These are phyloP conservation scores for Mus spicilegus DNA, from an alignment of 2,113 vertebrate genomes.

Conservation along the genomic window DNA sequence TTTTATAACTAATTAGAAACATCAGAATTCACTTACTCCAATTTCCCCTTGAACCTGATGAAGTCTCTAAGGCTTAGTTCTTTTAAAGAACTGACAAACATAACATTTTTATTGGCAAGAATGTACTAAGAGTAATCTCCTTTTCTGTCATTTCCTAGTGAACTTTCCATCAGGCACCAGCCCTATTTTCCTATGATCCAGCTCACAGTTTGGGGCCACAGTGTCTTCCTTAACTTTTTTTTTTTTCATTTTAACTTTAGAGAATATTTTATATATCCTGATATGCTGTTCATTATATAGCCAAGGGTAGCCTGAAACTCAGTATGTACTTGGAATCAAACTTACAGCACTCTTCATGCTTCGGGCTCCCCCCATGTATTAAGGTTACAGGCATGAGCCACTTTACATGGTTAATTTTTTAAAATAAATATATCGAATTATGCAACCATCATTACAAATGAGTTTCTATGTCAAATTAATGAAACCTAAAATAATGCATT, in stretches of 20 bases:
- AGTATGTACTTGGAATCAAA: background rate
- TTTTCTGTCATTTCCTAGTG: background rate
- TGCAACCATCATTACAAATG: background rate
- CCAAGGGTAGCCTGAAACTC: background rate
- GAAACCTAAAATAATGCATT: background rate
- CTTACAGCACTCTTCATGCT: background rate
- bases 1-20: background rate
- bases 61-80: background rate
- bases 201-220: background rate
- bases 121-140: background rate
- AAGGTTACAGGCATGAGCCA: background rate
- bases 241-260: background rate
- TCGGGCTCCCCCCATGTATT: fast-evolving
- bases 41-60: background rate
- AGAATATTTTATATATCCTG: background rate
- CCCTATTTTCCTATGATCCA: background rate
- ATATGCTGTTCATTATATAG: background rate
- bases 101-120: slow-evolving; percentile 51
- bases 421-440: background rate
- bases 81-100: background rate
- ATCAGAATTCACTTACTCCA: background rate
- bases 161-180: background rate
- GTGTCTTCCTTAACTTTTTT: background rate
- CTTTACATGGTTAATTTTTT: background rate
- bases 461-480: background rate